Percentiles rank a stretch among this genome's conserved stretches.
These are phyloP conservation scores for Calosoma granatense DNA, from an alignment of 1,140 invertebrate species.

Conservation along the genomic window DNA sequence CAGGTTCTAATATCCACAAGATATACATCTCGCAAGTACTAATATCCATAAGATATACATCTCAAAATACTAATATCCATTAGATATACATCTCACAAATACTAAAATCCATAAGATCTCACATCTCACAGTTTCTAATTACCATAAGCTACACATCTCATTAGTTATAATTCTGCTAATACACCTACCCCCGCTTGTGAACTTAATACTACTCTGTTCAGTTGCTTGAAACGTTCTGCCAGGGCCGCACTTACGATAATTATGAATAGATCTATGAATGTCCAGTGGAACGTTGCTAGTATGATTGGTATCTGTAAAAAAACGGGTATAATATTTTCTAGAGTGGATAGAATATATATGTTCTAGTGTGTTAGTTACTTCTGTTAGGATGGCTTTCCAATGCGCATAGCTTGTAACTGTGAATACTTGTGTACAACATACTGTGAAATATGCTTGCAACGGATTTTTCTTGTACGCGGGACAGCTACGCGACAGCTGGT, in stretches of 20 bases:
- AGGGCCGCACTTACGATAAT: slow-evolving; percentile 49
- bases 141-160: background rate
- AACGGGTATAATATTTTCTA: too few species aligned
- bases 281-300: slow-evolving; percentile 56
- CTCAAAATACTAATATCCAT: slow-evolving; percentile 7
- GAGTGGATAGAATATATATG: background rate
- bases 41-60: background rate
- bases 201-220: slow-evolving; percentile 41
- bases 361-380: slow-evolving; percentile 18
- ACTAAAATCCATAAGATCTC: too few species aligned
- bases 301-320: slow-evolving; percentile 42
- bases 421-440: slow-evolving; percentile 24
- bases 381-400: slow-evolving; percentile 20
- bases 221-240: slow-evolving; percentile 43
- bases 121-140: background rate
- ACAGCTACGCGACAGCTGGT: slow-evolving; percentile 16
- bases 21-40: background rate
- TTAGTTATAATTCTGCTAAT: too few species aligned
- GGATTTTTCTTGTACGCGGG: slow-evolving; percentile 16
- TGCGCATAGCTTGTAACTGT: slow-evolving; percentile 18
- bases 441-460: slow-evolving; percentile 20
- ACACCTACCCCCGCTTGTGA: background rate
- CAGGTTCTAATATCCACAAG: slow-evolving; percentile 9
- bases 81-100: background rate
- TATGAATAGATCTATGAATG: slow-evolving; percentile 55